Base-by-base conservation (phyloP, 1,140 invertebrate species). In the Drosophila lacteicornis region DNA sequence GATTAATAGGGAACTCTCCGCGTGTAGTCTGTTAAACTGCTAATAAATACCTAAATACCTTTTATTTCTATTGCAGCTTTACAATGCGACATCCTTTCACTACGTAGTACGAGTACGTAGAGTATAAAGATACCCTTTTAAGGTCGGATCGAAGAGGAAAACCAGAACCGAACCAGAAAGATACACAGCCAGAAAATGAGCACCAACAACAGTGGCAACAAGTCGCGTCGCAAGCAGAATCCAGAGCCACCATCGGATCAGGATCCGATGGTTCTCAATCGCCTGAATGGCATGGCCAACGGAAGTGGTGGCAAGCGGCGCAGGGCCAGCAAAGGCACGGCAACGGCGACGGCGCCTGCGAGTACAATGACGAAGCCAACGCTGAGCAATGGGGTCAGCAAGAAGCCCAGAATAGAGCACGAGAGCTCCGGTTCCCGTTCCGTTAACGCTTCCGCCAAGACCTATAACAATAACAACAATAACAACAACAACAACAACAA, bases 261-360 rank as follows among this genome's bases (percentile, higher is more conserved):
- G 25, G 51, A 82, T n/a, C 38, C 42, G n/a, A 38, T 56, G 6
- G 36, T 42, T 2, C 51, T 19, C 13, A 61, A 66, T 40, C 77
- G 74, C n/a, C 19, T 63, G 15, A 87, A 83, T 47, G 84, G 83
- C 2, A 73, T 88, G 50, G 42, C 80, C 33, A 84, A 70, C 15
- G 59, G 56, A 4, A 46, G 67, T 66, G 65, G 62, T 49, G 50
- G 69, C 8, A 82, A 87, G 27, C 50, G 60, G 11, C 63, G 57
- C 8, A 69, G 67, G 30, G 74, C 53, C 17, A 82, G 74, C 47
- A 70, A 78, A n/a, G 19, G 55, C 2, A 57, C 57, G 1, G 19
- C 55, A 9, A 9, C 33, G 2, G 4, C 50, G 11, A 12, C 33
- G 1, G 5, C 50, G 22, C 3, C 22, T 25, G 22, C 22, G 5